Conservation (phyloP, 2,797 vertebrate species). For the Lagodon rhomboides region DNA sequence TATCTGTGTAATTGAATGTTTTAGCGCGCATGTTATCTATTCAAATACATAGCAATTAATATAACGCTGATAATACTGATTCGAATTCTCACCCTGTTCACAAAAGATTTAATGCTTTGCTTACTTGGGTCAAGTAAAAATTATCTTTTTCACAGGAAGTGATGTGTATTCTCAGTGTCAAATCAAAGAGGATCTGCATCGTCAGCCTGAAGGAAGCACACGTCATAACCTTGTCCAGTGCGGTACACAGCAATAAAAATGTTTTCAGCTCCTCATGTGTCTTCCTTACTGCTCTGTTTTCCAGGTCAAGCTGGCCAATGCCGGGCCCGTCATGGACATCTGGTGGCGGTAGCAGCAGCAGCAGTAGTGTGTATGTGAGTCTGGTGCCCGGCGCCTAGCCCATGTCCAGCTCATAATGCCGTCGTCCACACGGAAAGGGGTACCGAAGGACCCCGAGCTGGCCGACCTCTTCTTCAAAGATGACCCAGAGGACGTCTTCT, state of each 20-base stretch:
- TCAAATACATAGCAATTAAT: not conserved
- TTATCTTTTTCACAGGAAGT: not conserved
- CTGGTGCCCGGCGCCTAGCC: slow-evolving; percentile 75
- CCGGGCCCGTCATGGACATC: slow-evolving; percentile 78
- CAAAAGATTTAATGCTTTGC: not conserved
- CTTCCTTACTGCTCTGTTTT: slow-evolving; percentile 9
- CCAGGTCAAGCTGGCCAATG: slow-evolving; percentile 88
- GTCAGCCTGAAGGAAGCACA: slow-evolving; percentile 8
- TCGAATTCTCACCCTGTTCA: not conserved
- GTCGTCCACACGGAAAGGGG: slow-evolving; percentile 93
- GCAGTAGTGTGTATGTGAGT: slow-evolving; percentile 77
- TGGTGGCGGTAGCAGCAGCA: slow-evolving; percentile 84
- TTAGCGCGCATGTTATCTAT: not conserved
- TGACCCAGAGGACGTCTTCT: slow-evolving; percentile 97
- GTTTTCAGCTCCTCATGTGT: not conserved
- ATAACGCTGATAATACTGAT: not conserved
- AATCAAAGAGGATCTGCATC: not conserved
- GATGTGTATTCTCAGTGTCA: not conserved
- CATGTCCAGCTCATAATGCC: slow-evolving; percentile 82
- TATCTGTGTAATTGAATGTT: slow-evolving; percentile 15
- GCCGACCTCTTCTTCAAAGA: slow-evolving; percentile 96
- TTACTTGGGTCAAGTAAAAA: not conserved
- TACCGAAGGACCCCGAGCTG: slow-evolving; percentile 92
- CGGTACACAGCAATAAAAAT: not conserved
- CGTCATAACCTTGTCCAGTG: not conserved